These are phyloP conservation scores for Pachycephus smyrnensis DNA, from an alignment of 2,888 invertebrate species.

Conservation along the genomic window DNA sequence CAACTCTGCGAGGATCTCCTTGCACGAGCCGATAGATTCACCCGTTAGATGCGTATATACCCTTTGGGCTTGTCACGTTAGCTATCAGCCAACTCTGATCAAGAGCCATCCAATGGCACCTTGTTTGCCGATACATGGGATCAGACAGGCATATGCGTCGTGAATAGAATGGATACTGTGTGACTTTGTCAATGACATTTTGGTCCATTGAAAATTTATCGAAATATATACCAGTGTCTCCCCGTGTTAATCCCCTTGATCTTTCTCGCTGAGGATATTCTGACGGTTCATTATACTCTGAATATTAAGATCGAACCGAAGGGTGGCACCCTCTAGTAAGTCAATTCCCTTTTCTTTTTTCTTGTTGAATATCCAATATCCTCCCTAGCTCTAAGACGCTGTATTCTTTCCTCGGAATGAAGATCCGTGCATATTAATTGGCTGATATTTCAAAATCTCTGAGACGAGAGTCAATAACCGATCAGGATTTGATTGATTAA, in stretches of 20 bases:
- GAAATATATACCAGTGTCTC: background rate
- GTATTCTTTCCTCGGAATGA: background rate
- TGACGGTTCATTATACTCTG: background rate
- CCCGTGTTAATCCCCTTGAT: background rate
- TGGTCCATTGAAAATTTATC: slow-evolving; percentile 22
- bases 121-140: slow-evolving; percentile 46
- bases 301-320: background rate
- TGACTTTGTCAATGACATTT: slow-evolving; percentile 31
- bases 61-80: slow-evolving; percentile 52
- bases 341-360: background rate
- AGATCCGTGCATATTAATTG: background rate
- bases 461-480: background rate
- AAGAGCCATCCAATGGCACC: slow-evolving; percentile 44
- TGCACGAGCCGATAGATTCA: slow-evolving; percentile 39
- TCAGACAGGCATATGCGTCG: slow-evolving; percentile 40
- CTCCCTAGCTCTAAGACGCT: background rate
- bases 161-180: background rate
- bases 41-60: slow-evolving; percentile 47
- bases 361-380: background rate
- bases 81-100: slow-evolving; percentile 49
- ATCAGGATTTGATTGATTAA: background rate
- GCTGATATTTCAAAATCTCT: background rate
- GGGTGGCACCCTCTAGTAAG: background rate
- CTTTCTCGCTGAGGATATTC: background rate
- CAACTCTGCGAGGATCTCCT: background rate